phyloP scores from a whole-genome alignment of 2,113 vertebrate species.

The Myrmecobius fasciatus region DNA sequence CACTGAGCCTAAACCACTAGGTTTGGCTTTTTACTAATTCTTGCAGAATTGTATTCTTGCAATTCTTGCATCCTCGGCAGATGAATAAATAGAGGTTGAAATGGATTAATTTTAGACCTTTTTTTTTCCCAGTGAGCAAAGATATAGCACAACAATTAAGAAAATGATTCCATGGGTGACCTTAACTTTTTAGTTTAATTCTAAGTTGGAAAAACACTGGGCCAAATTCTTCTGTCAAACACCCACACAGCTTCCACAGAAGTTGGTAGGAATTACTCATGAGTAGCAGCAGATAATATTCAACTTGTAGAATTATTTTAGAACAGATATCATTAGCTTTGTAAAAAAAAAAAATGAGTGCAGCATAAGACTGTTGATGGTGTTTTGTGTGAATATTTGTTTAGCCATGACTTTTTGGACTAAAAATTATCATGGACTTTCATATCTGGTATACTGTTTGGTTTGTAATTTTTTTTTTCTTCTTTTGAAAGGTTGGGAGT shows the following conservation, averaged over 20 bases:
- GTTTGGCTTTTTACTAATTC: not conserved
- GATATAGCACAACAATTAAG: constrained; percentile 35
- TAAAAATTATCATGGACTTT: not conserved
- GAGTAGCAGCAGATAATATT: constrained; percentile 1
- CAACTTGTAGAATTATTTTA: not conserved
- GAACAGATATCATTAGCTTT: not conserved
- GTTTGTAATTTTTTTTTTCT: not conserved
- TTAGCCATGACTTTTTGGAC: not conserved
- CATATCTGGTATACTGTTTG: not conserved
- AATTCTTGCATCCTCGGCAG: not conserved
- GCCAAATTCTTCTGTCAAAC: constrained; percentile 10
- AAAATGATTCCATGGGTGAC: constrained; percentile 37
- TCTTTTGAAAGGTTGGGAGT: not conserved
- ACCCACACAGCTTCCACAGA: not conserved
- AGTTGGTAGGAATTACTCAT: constrained; percentile 11
- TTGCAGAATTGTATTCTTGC: too few relatives aligned
- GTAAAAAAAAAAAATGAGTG: not conserved
- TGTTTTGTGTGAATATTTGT: constrained; percentile 13
- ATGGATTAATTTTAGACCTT: not conserved
- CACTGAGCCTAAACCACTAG: not conserved
- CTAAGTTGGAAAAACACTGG: constrained; percentile 42
- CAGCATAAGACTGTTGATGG: not conserved
- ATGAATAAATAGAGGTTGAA: not conserved
- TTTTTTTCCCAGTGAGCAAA: constrained; percentile 25
- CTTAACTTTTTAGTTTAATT: constrained; percentile 23